Evolutionary conservation across 2,888 invertebrate species (phyloP).

Genomic region (Nezara viridula): DNA sequence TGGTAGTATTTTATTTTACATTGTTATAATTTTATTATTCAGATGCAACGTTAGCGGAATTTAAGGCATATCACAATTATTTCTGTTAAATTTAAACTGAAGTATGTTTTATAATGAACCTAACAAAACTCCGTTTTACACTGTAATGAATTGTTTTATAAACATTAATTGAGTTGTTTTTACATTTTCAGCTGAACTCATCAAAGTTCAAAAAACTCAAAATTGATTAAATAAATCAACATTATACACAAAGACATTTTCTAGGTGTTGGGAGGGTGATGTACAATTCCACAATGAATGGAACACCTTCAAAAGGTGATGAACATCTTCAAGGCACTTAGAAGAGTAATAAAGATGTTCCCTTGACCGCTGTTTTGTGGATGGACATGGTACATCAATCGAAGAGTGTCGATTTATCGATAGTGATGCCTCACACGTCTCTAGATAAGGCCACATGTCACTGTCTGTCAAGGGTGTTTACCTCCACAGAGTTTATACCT

Average conservation of each 20-base stretch:
- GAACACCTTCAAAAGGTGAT: conserved; percentile 1
- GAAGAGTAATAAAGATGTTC: not conserved
- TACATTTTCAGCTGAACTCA: not conserved
- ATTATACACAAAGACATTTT: not conserved
- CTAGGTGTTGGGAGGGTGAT: not conserved
- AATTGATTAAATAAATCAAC: not conserved
- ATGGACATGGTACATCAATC: conserved; percentile 9
- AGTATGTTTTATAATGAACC: too few species aligned
- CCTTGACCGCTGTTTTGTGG: conserved; percentile 25
- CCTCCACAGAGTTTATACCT: not conserved
- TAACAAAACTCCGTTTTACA: too few species aligned
- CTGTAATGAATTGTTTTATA: too few species aligned
- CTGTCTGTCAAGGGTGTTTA: not conserved
- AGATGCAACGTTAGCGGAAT: too few species aligned
- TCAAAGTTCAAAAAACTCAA: not conserved
- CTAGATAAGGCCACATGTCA: not conserved
- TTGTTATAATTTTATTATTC: too few species aligned
- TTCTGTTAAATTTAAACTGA: too few species aligned
- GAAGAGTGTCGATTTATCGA: not conserved
- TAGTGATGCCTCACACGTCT: not conserved
- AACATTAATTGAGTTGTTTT: too few species aligned
- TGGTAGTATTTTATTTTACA: too few species aligned
- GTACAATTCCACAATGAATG: not conserved
- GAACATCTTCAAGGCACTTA: not conserved
- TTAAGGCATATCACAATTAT: too few species aligned